These are phyloP conservation scores for Diachrysia chrysitis DNA, from an alignment of 2,888 invertebrate genomes.

Conservation along the genomic window DNA sequence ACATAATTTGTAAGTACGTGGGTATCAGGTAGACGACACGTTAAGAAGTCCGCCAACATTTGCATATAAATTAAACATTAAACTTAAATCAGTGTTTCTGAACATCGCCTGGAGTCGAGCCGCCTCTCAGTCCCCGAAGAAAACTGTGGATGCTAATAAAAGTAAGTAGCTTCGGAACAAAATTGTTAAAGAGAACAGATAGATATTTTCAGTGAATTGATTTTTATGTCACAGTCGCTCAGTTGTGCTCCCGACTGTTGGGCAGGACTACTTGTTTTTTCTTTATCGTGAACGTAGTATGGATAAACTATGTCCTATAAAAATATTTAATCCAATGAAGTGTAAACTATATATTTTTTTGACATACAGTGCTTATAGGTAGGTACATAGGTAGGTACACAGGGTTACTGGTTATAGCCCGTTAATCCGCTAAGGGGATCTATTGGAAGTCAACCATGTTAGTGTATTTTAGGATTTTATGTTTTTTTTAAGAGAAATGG, in stretches of 20 bases:
- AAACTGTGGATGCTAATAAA: constrained; percentile 26
- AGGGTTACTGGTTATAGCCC: too few relatives aligned
- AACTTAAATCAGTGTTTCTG: constrained; percentile 48
- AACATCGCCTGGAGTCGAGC: constrained; percentile 28
- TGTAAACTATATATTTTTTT: too few relatives aligned
- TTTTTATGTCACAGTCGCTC: neutral
- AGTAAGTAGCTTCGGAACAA: constrained; percentile 13
- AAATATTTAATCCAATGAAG: too few relatives aligned
- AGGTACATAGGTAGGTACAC: too few relatives aligned
- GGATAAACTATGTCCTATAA: neutral
- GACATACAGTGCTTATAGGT: too few relatives aligned
- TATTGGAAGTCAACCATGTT: too few relatives aligned
- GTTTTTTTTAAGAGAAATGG: too few relatives aligned
- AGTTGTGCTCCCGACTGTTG: neutral
- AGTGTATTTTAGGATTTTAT: too few relatives aligned
- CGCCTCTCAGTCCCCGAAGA: constrained; percentile 24
- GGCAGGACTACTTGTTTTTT: neutral
- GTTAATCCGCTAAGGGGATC: too few relatives aligned
- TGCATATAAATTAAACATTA: constrained; percentile 56
- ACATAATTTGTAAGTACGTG: neutral
- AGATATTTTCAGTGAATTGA: constrained; percentile 4
- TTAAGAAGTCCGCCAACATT: constrained; percentile 33
- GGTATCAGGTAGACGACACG: neutral
- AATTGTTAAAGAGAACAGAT: constrained; percentile 5
- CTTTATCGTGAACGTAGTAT: neutral